These are phyloP conservation scores for Mylabris sibirica DNA, from an alignment of 2,888 invertebrate genomes.

Conservation along the genomic window DNA sequence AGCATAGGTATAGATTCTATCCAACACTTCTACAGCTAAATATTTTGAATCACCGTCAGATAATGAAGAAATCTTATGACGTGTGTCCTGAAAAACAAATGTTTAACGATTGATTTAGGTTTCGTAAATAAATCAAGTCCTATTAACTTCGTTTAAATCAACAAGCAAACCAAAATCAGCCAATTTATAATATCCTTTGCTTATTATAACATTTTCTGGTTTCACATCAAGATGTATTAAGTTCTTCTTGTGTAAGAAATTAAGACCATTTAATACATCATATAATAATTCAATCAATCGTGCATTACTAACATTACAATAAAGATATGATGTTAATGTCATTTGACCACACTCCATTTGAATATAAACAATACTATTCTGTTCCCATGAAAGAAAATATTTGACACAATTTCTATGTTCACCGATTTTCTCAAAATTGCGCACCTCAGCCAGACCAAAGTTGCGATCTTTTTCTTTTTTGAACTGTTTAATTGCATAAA, in stretches of 20 bases:
- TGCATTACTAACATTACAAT: conserved; percentile 68
- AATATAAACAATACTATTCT: conserved; percentile 71
- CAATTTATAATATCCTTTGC: conserved; percentile 72
- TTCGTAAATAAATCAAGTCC: conserved; percentile 12
- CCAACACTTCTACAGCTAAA: conserved; percentile 75
- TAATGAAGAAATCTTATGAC: conserved; percentile 51
- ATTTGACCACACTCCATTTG: conserved; percentile 75
- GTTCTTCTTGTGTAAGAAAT: conserved; percentile 72
- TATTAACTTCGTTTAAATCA: conserved; percentile 65
- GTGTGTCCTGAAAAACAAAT: conserved; percentile 60
- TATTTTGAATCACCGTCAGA: conserved; percentile 81
- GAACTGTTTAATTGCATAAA: conserved; percentile 76
- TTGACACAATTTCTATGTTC: conserved; percentile 72
- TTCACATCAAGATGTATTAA: conserved; percentile 80
- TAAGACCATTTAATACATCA: conserved; percentile 70
- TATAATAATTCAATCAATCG: conserved; percentile 73
- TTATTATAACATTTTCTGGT: conserved; percentile 77
- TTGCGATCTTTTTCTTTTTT: conserved; percentile 67
- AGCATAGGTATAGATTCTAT: conserved; percentile 68
- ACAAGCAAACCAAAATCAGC: conserved; percentile 79
- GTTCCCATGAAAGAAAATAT: conserved; percentile 77
- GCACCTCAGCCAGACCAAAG: conserved; percentile 70
- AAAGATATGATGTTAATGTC: conserved; percentile 66
- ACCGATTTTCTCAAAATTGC: conserved; percentile 73
- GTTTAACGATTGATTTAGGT: conserved; percentile 17